Evolutionary conservation across 2,888 invertebrate genomes (phyloP).

Genomic region (Cerastis leucographa): DNA sequence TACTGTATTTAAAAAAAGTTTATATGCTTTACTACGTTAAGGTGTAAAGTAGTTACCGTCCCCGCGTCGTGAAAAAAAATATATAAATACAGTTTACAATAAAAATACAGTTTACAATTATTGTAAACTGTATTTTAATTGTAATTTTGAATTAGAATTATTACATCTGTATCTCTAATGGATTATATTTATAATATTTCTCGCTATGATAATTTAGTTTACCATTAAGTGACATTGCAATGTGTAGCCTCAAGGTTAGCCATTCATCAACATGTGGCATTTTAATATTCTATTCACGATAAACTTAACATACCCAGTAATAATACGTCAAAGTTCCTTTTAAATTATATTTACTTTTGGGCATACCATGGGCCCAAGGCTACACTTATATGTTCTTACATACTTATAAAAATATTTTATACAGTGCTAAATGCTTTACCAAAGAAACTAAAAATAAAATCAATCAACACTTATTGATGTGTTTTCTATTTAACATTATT

Average conservation of each 20-base stretch:
- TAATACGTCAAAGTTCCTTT: conserved; percentile 46
- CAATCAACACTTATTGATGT: background rate
- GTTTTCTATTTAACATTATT: background rate
- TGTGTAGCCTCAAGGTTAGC: conserved; percentile 66
- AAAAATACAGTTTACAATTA: too few species aligned
- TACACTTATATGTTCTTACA: background rate
- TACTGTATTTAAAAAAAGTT: background rate
- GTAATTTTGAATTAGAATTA: background rate
- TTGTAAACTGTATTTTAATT: background rate
- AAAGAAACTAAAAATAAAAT: background rate
- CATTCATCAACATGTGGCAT: conserved; percentile 57
- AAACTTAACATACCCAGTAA: conserved; percentile 40
- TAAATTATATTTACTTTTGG: conserved; percentile 32
- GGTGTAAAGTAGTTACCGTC: background rate
- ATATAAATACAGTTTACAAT: too few species aligned
- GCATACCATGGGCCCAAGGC: conserved; percentile 1
- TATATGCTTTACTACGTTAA: background rate
- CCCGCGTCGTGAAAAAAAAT: too few species aligned
- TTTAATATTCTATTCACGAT: conserved; percentile 66
- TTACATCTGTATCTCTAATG: conserved; percentile 22
- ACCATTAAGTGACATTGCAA: conserved; percentile 59
- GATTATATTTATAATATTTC: conserved; percentile 36
- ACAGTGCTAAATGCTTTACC: background rate
- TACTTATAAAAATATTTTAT: background rate
- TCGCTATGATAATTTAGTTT: conserved; percentile 45